Percentiles rank a stretch among this genome's conserved stretches.
Conservation (phyloP, 2,113 vertebrate genomes). For the Phocoena phocoena region DNA sequence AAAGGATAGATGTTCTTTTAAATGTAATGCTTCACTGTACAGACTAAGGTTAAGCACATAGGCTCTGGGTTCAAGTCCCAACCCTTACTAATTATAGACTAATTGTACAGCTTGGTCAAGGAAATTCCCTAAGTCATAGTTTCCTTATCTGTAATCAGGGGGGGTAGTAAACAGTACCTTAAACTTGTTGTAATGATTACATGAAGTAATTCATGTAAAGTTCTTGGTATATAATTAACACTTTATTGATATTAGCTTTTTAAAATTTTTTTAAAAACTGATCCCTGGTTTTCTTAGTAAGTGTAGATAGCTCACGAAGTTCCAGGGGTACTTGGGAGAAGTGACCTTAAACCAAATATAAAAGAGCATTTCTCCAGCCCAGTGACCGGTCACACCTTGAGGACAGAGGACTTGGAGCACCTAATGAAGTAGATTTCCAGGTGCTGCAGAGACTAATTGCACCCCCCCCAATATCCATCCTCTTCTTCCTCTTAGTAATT, state of each 20-base stretch:
- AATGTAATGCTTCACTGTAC: not conserved
- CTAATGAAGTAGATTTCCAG: not conserved
- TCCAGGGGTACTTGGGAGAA: not conserved
- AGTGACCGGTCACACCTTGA: not conserved
- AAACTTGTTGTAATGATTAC: not conserved
- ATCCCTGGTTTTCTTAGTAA: not conserved
- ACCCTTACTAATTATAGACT: not conserved
- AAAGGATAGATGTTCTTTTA: not conserved
- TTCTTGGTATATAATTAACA: not conserved
- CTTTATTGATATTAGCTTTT: not conserved
- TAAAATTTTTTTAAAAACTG: not conserved
- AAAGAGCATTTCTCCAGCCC: not conserved
- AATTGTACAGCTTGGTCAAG: not conserved
- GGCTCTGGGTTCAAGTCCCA: not conserved
- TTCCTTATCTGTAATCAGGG: not conserved
- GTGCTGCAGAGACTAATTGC: not conserved
- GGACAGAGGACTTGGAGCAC: not conserved
- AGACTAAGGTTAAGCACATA: not conserved
- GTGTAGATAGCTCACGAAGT: not conserved
- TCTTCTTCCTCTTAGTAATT: not conserved
- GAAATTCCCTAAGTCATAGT: not conserved
- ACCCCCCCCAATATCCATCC: not conserved
- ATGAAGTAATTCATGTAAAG: not conserved
- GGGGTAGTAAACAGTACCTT: not conserved
- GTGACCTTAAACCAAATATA: not conserved